Conservation (phyloP, 2,113 vertebrate genomes). For the Antennarius striatus region DNA sequence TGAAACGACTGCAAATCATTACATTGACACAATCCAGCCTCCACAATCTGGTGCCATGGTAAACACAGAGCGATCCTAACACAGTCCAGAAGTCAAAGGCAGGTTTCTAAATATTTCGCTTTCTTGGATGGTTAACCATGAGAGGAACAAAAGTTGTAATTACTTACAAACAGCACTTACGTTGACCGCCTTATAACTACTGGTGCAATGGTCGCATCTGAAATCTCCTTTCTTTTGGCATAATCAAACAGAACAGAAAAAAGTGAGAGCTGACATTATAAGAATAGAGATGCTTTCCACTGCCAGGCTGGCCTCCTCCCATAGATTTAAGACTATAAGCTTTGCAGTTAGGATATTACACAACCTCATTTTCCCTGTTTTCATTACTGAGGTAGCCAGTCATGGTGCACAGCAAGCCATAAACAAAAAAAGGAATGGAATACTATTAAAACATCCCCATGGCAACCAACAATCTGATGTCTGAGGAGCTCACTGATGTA, state of each 20-base stretch:
- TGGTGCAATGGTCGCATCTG: constrained; percentile 30
- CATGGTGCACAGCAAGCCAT: constrained; percentile 12
- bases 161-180: constrained; percentile 59
- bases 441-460: constrained; percentile 7
- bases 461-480: constrained; percentile 3
- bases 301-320: constrained; percentile 5
- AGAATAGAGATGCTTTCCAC: constrained; percentile 3
- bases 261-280: constrained; percentile 47
- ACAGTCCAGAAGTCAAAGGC: constrained; percentile 29
- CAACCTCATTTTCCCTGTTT: constrained; percentile 17
- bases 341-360: constrained; percentile 28
- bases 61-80: constrained; percentile 48
- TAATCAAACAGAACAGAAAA: constrained; percentile 37
- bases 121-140: constrained; percentile 62
- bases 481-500: constrained; percentile 11
- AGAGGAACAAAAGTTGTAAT: constrained; percentile 65
- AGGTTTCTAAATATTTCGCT: constrained; percentile 47
- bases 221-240: constrained; percentile 25
- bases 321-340: constrained; percentile 20
- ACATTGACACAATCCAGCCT: background rate
- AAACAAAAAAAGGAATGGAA: background rate
- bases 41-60: constrained; percentile 3
- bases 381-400: constrained; percentile 17
- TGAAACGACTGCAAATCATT: background rate
- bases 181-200: constrained; percentile 43